Conservation (phyloP, 2,888 invertebrate species). For the Nowickia ferox region DNA sequence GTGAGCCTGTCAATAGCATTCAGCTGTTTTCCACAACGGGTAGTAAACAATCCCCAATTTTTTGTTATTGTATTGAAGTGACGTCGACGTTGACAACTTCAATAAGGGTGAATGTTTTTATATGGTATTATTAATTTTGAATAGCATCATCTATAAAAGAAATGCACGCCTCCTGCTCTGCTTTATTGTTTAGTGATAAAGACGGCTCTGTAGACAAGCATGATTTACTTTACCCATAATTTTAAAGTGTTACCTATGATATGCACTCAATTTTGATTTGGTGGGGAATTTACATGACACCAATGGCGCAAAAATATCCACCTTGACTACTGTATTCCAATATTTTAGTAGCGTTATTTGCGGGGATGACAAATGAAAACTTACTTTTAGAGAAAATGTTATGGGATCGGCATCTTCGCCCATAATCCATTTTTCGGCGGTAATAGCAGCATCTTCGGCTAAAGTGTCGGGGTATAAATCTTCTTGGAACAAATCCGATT, state of each 20-base stretch:
- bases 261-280: conserved; percentile 44
- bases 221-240: conserved; percentile 21
- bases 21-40: no score
- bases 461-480: conserved; percentile 98
- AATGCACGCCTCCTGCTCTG: conserved; percentile 30
- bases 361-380: conserved; percentile 78
- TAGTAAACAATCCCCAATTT: no score
- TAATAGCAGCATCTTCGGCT: conserved; percentile 93
- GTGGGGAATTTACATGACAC: conserved; percentile 49
- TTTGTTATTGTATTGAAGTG: no score
- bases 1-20: no score
- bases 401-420: conserved; percentile 96
- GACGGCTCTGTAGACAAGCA: conserved; percentile 33
- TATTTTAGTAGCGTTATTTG: conserved; percentile 55
- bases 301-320: conserved; percentile 26
- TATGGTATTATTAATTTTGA: not conserved
- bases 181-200: conserved; percentile 32
- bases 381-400: conserved; percentile 95
- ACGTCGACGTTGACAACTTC: no score
- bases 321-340: conserved; percentile 78
- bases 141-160: not conserved
- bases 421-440: conserved; percentile 95
- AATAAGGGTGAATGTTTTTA: no score
- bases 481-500: conserved; percentile 98
- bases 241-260: conserved; percentile 25